A percentile compares a stretch with the other conserved stretches of the same genome.
phyloP scores from a whole-genome alignment of 2,797 vertebrate genomes.

The Denticeps clupeoides region DNA sequence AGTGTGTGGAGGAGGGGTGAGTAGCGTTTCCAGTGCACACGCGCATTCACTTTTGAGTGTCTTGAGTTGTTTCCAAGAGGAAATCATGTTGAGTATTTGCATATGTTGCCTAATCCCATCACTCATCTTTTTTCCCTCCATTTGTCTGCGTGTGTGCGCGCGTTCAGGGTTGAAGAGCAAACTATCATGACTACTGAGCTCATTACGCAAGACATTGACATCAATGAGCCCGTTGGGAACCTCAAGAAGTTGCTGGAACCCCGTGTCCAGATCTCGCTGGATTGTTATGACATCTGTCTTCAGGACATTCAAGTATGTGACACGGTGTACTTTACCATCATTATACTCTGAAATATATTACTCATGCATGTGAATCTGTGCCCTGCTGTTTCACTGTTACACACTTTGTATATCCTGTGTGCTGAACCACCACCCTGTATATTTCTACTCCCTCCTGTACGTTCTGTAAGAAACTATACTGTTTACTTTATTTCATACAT shows the following conservation, averaged over 20 bases:
- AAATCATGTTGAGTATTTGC: too few relatives aligned
- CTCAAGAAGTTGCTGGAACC: slow-evolving; percentile 94
- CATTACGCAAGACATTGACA: slow-evolving; percentile 95
- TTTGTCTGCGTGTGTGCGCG: background rate
- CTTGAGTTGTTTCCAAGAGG: too few relatives aligned
- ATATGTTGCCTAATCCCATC: too few relatives aligned
- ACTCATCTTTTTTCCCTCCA: background rate
- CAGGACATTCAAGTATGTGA: slow-evolving; percentile 89
- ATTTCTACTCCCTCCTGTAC: too few relatives aligned
- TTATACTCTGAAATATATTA: background rate
- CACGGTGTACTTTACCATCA: too few relatives aligned
- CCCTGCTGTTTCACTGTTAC: background rate
- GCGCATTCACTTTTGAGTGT: too few relatives aligned
- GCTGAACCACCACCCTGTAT: too few relatives aligned
- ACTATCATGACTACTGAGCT: slow-evolving; percentile 86
- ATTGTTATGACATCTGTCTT: slow-evolving; percentile 89
- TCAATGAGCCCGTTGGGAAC: slow-evolving; percentile 94
- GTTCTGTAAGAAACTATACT: too few relatives aligned
- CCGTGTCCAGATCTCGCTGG: slow-evolving; percentile 82
- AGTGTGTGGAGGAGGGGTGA: slow-evolving; percentile 68
- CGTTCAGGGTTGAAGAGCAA: slow-evolving; percentile 80
- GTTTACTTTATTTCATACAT: too few relatives aligned
- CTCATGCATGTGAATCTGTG: background rate
- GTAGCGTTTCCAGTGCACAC: slow-evolving; percentile 8
- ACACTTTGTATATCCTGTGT: too few relatives aligned